Evolutionary conservation across 92 coral and sea anemone genomes (phyloP).

Genomic region (Palythoa heliodiscus): DNA sequence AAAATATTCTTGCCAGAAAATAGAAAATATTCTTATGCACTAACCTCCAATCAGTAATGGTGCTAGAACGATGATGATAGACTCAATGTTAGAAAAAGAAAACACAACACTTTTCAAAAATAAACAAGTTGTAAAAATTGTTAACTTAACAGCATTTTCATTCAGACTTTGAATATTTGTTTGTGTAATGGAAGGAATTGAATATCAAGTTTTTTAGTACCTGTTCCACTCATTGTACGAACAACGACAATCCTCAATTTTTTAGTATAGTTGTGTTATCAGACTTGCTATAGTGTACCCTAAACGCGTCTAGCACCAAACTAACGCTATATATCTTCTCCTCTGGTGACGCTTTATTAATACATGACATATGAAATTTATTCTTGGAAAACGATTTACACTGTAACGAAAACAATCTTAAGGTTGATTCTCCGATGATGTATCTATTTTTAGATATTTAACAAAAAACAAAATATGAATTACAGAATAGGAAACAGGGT

Average conservation of each 20-base stretch:
- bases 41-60: too few relatives aligned
- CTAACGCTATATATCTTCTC: too few relatives aligned
- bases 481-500: not conserved
- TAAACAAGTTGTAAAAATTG: too few relatives aligned
- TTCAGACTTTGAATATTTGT: not conserved
- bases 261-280: not conserved
- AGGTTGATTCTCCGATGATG: not conserved
- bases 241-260: not conserved
- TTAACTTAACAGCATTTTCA: too few relatives aligned
- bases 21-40: too few relatives aligned
- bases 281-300: not conserved
- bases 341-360: not conserved
- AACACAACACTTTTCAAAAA: too few relatives aligned
- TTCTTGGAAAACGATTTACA: not conserved
- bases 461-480: not conserved
- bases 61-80: too few relatives aligned
- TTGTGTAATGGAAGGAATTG: not conserved
- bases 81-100: too few relatives aligned
- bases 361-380: not conserved
- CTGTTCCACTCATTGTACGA: not conserved
- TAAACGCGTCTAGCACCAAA: not conserved
- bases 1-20: too few relatives aligned
- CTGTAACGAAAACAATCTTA: not conserved
- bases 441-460: not conserved
- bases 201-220: not conserved